phyloP scores from a whole-genome alignment of 2,113 vertebrate species.

The Lynx canadensis region DNA sequence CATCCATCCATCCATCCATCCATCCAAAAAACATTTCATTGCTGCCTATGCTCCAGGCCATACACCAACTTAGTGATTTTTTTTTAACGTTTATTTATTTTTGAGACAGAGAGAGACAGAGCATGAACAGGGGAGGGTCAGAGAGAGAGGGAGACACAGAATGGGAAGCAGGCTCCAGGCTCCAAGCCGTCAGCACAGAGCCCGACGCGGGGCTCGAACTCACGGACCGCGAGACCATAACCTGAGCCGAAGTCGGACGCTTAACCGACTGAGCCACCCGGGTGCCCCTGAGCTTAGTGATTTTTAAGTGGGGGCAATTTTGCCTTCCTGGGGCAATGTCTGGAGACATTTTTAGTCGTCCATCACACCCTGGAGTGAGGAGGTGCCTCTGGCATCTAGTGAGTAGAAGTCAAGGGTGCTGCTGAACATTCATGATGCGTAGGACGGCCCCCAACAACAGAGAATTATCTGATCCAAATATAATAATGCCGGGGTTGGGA shows the following conservation, averaged over 20 bases:
- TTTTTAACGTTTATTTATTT: too few relatives aligned
- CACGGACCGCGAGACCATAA: too few relatives aligned
- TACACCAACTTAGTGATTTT: neutral
- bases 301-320: neutral
- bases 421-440: accelerated
- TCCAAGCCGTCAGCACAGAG: too few relatives aligned
- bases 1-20: neutral
- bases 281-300: neutral
- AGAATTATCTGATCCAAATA: neutral
- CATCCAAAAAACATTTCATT: neutral
- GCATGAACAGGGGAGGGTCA: too few relatives aligned
- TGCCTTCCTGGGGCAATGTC: neutral
- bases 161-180: too few relatives aligned
- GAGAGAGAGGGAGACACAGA: too few relatives aligned
- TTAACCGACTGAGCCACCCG: too few relatives aligned
- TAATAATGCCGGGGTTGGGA: neutral
- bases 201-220: too few relatives aligned
- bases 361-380: neutral
- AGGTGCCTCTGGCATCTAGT: neutral
- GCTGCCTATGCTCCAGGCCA: neutral
- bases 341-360: neutral
- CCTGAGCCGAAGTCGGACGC: too few relatives aligned
- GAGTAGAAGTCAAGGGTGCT: neutral
- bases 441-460: neutral
- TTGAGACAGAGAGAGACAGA: too few relatives aligned